These are phyloP conservation scores for Catajapyx aquilonaris DNA, from an alignment of 1,140 invertebrate genomes.

Conservation along the genomic window DNA sequence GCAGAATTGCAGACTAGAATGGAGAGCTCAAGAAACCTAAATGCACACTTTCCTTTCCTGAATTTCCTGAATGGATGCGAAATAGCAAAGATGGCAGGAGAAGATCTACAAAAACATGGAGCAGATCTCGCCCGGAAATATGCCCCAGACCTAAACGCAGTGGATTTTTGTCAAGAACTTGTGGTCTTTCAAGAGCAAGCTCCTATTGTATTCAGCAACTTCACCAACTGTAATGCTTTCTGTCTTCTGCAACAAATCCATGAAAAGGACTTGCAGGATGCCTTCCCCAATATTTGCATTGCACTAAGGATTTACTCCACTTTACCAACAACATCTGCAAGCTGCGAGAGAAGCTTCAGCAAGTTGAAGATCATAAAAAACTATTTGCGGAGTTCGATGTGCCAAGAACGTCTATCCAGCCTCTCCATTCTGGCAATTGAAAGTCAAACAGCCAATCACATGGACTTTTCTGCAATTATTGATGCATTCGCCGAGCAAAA, in stretches of 20 bases:
- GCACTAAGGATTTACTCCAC: not conserved
- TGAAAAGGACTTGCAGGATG: not conserved
- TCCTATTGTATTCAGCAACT: not conserved
- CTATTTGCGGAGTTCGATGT: constrained; percentile 1
- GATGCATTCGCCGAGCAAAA: not conserved
- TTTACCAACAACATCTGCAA: not conserved
- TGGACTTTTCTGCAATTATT: not conserved
- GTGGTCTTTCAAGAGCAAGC: not conserved
- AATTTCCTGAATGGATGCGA: constrained; percentile 1
- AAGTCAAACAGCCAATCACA: not conserved
- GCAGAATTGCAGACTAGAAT: constrained; percentile 1
- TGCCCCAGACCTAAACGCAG: not conserved
- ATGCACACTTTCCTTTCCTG: constrained; percentile 1
- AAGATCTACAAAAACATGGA: not conserved
- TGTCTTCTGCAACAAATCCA: not conserved
- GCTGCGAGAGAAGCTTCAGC: constrained; percentile 3
- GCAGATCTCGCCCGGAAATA: constrained; percentile 3
- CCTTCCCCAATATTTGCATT: not conserved
- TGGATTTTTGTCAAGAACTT: constrained; percentile 1
- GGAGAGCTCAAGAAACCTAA: not conserved
- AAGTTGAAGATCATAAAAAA: constrained; percentile 4
- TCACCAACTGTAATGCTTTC: not conserved
- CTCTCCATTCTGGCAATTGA: not conserved
- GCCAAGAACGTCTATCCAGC: not conserved
- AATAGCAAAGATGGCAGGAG: not conserved